phyloP scores from a whole-genome alignment of 2,797 vertebrate genomes.

The Schizopygopsis malacanthus region DNA sequence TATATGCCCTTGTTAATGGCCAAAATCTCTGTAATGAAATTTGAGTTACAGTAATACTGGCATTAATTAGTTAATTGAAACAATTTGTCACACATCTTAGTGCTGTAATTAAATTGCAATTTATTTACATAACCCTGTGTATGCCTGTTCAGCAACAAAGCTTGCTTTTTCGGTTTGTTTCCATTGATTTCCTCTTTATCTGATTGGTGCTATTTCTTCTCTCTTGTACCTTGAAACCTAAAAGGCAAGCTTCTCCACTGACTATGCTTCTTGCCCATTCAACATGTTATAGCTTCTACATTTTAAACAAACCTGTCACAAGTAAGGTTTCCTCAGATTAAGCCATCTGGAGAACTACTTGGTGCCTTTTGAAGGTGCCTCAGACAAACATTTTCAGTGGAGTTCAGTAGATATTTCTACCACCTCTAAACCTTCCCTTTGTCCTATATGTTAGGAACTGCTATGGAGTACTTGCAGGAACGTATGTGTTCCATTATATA shows the following conservation, averaged over 20 bases:
- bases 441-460: background rate
- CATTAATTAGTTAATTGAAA: background rate
- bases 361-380: background rate
- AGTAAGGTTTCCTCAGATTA: background rate
- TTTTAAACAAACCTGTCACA: background rate
- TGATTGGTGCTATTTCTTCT: background rate
- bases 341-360: background rate
- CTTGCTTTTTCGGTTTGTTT: background rate
- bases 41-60: background rate
- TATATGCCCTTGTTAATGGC: background rate
- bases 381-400: background rate
- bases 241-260: background rate
- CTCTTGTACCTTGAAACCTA: background rate
- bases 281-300: too few relatives aligned
- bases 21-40: background rate
- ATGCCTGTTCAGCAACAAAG: background rate
- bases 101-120: background rate
- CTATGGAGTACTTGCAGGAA: background rate
- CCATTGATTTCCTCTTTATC: background rate
- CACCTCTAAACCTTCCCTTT: background rate
- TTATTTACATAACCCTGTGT: background rate
- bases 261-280: background rate
- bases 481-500: background rate
- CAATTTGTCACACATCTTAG: background rate
- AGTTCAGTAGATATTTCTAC: background rate